Conservation (phyloP, 2,797 vertebrate genomes). For the Euthynnus affinis region DNA sequence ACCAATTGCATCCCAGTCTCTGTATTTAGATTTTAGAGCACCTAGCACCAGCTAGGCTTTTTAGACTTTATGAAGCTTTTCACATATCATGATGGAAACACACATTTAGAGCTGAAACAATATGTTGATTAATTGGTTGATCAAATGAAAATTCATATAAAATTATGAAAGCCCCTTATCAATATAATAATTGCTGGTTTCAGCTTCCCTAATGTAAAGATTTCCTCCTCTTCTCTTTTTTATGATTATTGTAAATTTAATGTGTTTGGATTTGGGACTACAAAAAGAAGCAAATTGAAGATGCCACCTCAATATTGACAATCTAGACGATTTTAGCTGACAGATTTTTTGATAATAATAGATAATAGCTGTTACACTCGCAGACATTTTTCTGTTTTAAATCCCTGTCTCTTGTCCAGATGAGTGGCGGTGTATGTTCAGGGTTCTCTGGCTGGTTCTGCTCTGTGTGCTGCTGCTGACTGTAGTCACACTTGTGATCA, state of each 20-base stretch:
- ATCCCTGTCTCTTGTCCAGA: conserved; percentile 59
- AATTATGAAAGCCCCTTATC: too few relatives aligned
- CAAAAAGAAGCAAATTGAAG: not conserved
- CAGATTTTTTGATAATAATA: not conserved
- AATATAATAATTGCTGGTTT: too few relatives aligned
- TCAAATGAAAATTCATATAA: too few relatives aligned
- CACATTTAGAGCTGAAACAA: too few relatives aligned
- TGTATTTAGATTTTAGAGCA: too few relatives aligned
- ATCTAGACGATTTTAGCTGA: too few relatives aligned
- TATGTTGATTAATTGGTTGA: not conserved
- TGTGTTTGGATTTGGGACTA: not conserved
- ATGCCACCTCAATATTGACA: too few relatives aligned
- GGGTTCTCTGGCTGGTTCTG: conserved; percentile 87
- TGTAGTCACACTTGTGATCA: conserved; percentile 72
- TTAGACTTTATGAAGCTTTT: not conserved
- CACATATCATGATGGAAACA: not conserved
- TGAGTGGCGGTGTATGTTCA: conserved; percentile 78
- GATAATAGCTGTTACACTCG: not conserved
- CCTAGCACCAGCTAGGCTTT: too few relatives aligned
- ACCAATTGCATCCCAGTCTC: too few relatives aligned
- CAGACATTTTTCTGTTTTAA: not conserved
- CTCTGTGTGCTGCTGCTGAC: conserved; percentile 82
- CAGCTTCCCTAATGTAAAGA: not conserved
- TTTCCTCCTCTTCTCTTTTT: not conserved
- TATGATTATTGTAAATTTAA: not conserved